Evolutionary conservation across 2,888 invertebrate genomes (phyloP).

Genomic region (Nomada ferruginata): DNA sequence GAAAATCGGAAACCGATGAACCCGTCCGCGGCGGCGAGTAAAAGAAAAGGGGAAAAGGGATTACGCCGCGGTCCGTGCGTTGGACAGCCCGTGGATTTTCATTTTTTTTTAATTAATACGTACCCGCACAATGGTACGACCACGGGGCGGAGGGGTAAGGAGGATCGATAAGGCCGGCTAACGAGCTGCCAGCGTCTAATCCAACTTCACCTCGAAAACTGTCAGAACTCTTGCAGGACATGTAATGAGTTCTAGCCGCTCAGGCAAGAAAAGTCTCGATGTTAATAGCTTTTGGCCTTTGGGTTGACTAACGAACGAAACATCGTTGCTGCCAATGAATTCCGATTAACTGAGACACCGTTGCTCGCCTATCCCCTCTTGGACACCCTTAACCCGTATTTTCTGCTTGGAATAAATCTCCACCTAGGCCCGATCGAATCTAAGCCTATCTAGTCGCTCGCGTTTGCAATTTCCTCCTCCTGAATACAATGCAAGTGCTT

Average conservation of each 20-base stretch:
- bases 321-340: conserved; percentile 17
- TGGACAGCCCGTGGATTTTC: conserved; percentile 61
- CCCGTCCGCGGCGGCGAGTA: conserved; percentile 15
- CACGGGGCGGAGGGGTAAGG: conserved; percentile 3
- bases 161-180: conserved; percentile 65
- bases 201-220: conserved; percentile 70
- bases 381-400: neutral
- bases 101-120: conserved; percentile 71
- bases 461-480: conserved; percentile 57
- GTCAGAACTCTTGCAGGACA: conserved; percentile 69
- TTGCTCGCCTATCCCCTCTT: neutral
- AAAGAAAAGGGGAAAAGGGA: conserved; percentile 42
- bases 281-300: conserved; percentile 68
- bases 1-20: conserved; percentile 74
- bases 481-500: conserved; percentile 49
- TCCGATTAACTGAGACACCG: conserved; percentile 18
- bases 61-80: conserved; percentile 51
- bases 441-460: conserved; percentile 48
- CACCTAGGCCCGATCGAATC: conserved; percentile 52
- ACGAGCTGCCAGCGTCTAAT: conserved; percentile 73
- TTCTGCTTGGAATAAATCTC: conserved; percentile 7
- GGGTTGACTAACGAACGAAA: conserved; percentile 32
- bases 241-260: conserved; percentile 70
- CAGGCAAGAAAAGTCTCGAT: conserved; percentile 61
- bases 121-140: conserved; percentile 47